phyloP scores from a whole-genome alignment of 1,140 invertebrate species.

The Caenorhabditis brenneri region DNA sequence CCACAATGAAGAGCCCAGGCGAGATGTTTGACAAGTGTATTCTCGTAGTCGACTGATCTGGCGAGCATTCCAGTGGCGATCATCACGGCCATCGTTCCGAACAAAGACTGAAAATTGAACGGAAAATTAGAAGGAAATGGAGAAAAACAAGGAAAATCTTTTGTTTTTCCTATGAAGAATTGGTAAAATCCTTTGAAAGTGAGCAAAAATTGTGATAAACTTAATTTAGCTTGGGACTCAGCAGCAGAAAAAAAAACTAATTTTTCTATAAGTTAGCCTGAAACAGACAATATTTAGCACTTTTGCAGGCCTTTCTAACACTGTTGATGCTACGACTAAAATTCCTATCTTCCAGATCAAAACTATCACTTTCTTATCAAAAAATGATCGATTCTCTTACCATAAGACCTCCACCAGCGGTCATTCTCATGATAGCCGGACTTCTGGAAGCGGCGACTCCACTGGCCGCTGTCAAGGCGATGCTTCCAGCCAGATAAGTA shows the following conservation, averaged over 20 bases:
- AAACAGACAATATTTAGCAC: too few species aligned
- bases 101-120: conserved; percentile 40
- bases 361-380: too few species aligned
- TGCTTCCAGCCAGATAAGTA: conserved; percentile 87
- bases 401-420: conserved; percentile 79
- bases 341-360: background rate
- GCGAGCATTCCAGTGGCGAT: conserved; percentile 86
- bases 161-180: too few species aligned
- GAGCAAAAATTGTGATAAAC: too few species aligned
- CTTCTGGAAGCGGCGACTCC: conserved; percentile 82
- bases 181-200: too few species aligned
- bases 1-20: conserved; percentile 88
- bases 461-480: conserved; percentile 81
- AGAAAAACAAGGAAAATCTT: too few species aligned
- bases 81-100: conserved; percentile 81
- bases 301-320: too few species aligned
- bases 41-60: conserved; percentile 71
- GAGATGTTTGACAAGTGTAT: conserved; percentile 82
- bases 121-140: too few species aligned
- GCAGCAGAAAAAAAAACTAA: too few species aligned
- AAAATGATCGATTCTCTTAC: conserved; percentile 74
- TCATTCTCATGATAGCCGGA: conserved; percentile 80
- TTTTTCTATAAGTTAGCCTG: too few species aligned
- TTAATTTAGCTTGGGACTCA: too few species aligned
- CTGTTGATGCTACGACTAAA: too few species aligned